Conservation (phyloP, 2,888 invertebrate genomes). For the Aelia acuminata region DNA sequence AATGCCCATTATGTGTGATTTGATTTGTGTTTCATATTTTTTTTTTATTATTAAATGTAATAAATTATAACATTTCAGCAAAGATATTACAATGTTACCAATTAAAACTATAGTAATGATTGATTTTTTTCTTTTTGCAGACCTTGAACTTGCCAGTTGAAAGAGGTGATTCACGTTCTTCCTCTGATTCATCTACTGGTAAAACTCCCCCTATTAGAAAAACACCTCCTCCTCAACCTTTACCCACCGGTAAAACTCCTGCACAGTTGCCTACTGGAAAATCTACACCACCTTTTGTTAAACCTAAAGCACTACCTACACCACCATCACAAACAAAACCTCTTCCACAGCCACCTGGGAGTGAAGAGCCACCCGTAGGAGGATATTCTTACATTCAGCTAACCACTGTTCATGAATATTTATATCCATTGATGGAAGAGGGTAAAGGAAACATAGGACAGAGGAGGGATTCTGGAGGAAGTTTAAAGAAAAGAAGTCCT, state of each 20-base stretch:
- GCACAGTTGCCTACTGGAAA: slow-evolving; percentile 68
- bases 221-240: slow-evolving; percentile 69
- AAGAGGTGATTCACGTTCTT: slow-evolving; percentile 83
- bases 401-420: slow-evolving; percentile 68
- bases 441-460: slow-evolving; percentile 60
- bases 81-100: neutral
- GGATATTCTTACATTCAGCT: slow-evolving; percentile 82
- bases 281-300: slow-evolving; percentile 61
- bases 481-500: slow-evolving; percentile 65
- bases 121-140: slow-evolving; percentile 72
- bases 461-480: slow-evolving; percentile 62
- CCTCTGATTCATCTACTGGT: slow-evolving; percentile 77
- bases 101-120: neutral
- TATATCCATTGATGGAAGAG: slow-evolving; percentile 69
- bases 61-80: too few species aligned
- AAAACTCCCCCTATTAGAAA: slow-evolving; percentile 68
- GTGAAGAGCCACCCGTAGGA: slow-evolving; percentile 72
- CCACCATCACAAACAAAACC: slow-evolving; percentile 65
- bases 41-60: too few species aligned
- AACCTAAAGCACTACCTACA: slow-evolving; percentile 64
- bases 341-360: slow-evolving; percentile 71
- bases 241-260: slow-evolving; percentile 69
- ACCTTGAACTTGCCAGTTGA: slow-evolving; percentile 88
- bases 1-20: too few species aligned
- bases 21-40: too few species aligned